Conservation (phyloP, 2,888 invertebrate species). For the Microctonus hyperodae region DNA sequence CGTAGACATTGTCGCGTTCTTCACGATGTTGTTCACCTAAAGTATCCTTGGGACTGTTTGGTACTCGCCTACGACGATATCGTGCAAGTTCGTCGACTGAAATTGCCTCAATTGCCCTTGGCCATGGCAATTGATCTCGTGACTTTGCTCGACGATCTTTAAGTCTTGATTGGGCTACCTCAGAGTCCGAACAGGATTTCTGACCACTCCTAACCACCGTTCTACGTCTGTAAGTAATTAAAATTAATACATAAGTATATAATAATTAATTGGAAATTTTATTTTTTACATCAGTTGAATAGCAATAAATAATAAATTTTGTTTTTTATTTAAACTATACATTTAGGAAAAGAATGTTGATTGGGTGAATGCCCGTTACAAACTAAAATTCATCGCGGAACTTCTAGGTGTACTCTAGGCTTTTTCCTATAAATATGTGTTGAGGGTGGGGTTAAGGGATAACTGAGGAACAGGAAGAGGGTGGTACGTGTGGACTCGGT, state of each 20-base stretch:
- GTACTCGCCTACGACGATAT: conserved; percentile 64
- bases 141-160: conserved; percentile 39
- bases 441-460: conserved; percentile 34
- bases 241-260: not conserved
- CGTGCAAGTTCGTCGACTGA: conserved; percentile 67
- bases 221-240: conserved; percentile 43
- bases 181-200: conserved; percentile 60
- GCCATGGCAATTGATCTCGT: conserved; percentile 51
- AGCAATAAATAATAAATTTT: not conserved
- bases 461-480: conserved; percentile 48
- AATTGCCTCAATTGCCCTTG: conserved; percentile 62
- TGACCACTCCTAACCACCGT: conserved; percentile 45
- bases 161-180: conserved; percentile 51
- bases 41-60: conserved; percentile 58
- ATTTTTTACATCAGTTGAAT: not conserved
- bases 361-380: conserved; percentile 42
- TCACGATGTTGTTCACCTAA: conserved; percentile 40
- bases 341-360: conserved; percentile 20
- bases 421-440: conserved; percentile 12
- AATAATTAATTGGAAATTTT: not conserved
- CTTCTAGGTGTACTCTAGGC: not conserved
- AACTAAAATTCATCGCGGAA: conserved; percentile 44
- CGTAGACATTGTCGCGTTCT: conserved; percentile 24
- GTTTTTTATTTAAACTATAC: not conserved
- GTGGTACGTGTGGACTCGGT: conserved; percentile 50